Evolutionary conservation across 2,888 invertebrate species (phyloP).

Genomic region (Harmothoe impar): DNA sequence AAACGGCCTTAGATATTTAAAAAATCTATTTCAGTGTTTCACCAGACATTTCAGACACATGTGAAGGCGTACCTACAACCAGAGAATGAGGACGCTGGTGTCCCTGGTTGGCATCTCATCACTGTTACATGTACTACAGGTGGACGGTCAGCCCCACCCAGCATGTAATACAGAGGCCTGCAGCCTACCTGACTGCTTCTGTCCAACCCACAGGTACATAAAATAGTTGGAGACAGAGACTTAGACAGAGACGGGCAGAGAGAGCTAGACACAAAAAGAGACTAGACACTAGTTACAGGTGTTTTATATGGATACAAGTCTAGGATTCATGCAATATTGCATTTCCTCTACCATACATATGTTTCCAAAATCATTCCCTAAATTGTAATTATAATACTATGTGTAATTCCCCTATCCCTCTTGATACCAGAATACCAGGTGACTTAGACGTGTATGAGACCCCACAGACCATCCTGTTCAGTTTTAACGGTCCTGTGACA

Average conservation of each 20-base stretch:
- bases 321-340: background rate
- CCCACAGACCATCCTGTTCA: slow-evolving; percentile 18
- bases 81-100: too few species aligned
- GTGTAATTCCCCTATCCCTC: background rate
- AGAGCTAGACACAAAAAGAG: too few species aligned
- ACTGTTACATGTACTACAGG: too few species aligned
- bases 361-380: background rate
- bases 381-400: background rate
- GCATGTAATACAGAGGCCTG: background rate
- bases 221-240: background rate
- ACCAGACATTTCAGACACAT: too few species aligned
- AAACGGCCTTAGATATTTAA: too few species aligned
- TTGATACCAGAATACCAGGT: background rate
- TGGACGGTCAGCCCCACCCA: background rate
- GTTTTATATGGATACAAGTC: background rate
- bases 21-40: too few species aligned
- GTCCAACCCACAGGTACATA: background rate
- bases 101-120: too few species aligned
- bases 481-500: background rate
- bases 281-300: background rate
- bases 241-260: too few species aligned
- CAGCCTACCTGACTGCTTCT: background rate
- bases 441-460: background rate
- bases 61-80: too few species aligned
- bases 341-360: background rate